A percentile compares a stretch with the other conserved stretches of the same genome.
Conservation (phyloP, 2,888 invertebrate genomes). For the Diloba caeruleocephala region DNA sequence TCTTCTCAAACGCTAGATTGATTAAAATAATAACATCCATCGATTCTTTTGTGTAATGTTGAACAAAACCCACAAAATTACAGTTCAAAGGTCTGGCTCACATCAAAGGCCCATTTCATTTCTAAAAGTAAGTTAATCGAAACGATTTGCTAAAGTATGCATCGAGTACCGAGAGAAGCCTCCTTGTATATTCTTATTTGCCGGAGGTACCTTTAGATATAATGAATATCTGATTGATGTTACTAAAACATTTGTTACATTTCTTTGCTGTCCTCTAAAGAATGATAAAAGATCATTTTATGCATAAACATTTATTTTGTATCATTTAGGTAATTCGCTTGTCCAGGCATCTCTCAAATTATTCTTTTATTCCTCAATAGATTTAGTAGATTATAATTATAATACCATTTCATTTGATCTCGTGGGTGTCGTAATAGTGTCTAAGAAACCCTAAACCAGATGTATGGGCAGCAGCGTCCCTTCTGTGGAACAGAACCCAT, state of each 20-base stretch:
- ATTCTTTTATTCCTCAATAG: background rate
- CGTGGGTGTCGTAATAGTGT: too few relatives aligned
- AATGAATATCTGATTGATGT: constrained; percentile 30
- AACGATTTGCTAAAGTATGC: constrained; percentile 35
- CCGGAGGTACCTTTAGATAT: constrained; percentile 17
- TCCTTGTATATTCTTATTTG: constrained; percentile 21
- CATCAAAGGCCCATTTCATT: constrained; percentile 38
- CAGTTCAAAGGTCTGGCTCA: constrained; percentile 19
- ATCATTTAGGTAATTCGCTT: background rate
- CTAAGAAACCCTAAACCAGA: too few relatives aligned
- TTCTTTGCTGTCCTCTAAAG: background rate
- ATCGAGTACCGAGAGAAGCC: constrained; percentile 14
- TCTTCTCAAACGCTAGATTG: background rate
- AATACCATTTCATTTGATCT: too few relatives aligned
- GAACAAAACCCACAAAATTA: constrained; percentile 21
- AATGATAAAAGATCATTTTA: constrained; percentile 1
- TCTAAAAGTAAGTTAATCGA: constrained; percentile 44
- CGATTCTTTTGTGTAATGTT: constrained; percentile 24
- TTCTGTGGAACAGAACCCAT: too few relatives aligned
- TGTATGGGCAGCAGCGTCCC: too few relatives aligned
- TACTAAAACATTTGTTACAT: constrained; percentile 11
- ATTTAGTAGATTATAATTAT: too few relatives aligned
- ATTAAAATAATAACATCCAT: constrained; percentile 10
- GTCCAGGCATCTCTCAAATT: background rate
- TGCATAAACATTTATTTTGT: background rate